Evolutionary conservation across 2,797 vertebrate genomes (phyloP), one percentile per base, ranked within the genome.

Genomic region (Enteromius thamalakanensis): DNA sequence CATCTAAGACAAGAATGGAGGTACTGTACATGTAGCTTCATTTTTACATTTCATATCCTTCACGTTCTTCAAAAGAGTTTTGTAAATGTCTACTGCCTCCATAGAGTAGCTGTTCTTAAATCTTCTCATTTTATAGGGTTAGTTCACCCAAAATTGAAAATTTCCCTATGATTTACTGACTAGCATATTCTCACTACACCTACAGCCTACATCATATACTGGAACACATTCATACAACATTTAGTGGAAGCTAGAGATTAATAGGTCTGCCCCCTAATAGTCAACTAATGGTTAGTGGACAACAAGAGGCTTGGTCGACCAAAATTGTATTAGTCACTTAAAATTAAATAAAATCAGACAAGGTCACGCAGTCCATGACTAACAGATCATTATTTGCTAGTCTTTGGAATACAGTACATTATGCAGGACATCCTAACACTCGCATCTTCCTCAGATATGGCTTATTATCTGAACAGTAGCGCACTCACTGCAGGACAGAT

Each of bases 1-100:
- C 89, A 95, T 15, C 95, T 95, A 89, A 93, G 96, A 85, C 95
- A 92, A 17, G 88, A 90, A 71, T 89, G 89, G 90, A 86, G 90
- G 90, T 90, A 26, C 26, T 26, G 26, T 26, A 72, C 58, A 85
- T 53, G 17, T 15, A 58, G 29, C 45, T 45, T 76, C 29, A 26
- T 40, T 32, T n/a, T 58, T 8, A 6, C 15, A 0, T 68, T 62
- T 65, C 14, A 47, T 64, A 32, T 45, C 11, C 6, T 3, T 58
- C 0, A 49, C 12, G 11, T 32, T 1, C 2, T 17, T 49, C 21
- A 65, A 21, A 21, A 15, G 1, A 26, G 12, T 64, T 62, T 64
- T 17, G 4, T 23, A 64, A 40, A 60, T n/a, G 14, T 26, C 0
- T 40, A 17, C 7, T 75, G 32, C 51, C 4, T 17, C 5, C 40